These are phyloP conservation scores for Phyto melanocephala DNA, from an alignment of 2,888 invertebrate genomes.

Conservation along the genomic window DNA sequence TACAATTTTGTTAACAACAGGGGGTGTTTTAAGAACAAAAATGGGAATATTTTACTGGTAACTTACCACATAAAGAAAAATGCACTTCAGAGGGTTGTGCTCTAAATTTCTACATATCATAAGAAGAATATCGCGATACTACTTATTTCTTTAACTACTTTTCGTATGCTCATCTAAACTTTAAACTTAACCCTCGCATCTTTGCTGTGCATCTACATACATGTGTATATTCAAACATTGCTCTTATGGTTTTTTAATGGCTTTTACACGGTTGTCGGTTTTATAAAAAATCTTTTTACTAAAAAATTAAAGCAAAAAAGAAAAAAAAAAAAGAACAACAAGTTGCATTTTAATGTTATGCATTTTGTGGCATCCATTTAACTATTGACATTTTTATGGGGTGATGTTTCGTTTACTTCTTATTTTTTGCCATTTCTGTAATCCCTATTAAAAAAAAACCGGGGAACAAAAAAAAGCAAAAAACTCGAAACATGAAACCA, in stretches of 20 bases:
- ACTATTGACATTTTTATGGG: constrained; percentile 65
- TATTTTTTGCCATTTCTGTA: not conserved
- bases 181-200: not conserved
- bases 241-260: constrained; percentile 64
- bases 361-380: constrained; percentile 50
- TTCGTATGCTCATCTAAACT: not conserved
- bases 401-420: constrained; percentile 55
- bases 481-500: constrained; percentile 34
- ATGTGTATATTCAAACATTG: not conserved
- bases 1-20: constrained; percentile 49
- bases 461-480: constrained; percentile 5
- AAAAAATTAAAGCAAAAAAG: not conserved
- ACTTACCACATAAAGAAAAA: not conserved
- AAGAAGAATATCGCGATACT: not conserved
- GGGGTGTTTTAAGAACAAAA: constrained; percentile 24
- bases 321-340: constrained; percentile 18
- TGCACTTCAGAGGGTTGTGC: not conserved
- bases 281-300: constrained; percentile 19
- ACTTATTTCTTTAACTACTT: not conserved
- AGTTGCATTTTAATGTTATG: constrained; percentile 55
- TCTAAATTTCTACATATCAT: not conserved
- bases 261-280: constrained; percentile 63
- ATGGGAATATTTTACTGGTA: constrained; percentile 9
- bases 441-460: too few relatives aligned
- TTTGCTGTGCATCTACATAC: not conserved